phyloP scores from a whole-genome alignment of 2,797 vertebrate genomes.

The Anas acuta region DNA sequence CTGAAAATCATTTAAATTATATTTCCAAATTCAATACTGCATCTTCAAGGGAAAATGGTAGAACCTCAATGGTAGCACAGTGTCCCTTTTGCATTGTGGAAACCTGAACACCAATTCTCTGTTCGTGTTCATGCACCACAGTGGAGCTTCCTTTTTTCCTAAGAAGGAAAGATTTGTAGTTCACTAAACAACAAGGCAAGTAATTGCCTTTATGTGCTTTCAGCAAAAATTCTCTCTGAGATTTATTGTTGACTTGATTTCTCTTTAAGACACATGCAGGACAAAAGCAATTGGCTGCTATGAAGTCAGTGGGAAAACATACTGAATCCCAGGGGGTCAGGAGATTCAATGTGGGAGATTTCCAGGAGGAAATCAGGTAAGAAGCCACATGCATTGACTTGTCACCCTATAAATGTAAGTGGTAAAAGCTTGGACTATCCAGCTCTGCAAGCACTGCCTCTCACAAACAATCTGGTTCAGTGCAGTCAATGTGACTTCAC shows the following conservation, averaged over 20 bases:
- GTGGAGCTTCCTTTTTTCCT: not conserved
- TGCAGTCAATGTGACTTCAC: not conserved
- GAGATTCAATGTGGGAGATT: not conserved
- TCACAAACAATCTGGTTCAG: not conserved
- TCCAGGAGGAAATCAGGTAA: not conserved
- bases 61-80: not conserved
- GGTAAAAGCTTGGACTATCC: not conserved
- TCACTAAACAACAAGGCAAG: not conserved
- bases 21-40: constrained; percentile 9
- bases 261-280: not conserved
- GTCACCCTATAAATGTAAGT: not conserved
- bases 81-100: fast-evolving
- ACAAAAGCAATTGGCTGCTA: not conserved
- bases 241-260: not conserved
- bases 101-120: not conserved
- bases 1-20: constrained; percentile 25
- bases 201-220: not conserved
- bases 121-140: not conserved
- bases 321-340: not conserved
- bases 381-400: not conserved
- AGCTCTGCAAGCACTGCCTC: not conserved
- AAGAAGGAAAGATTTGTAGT: not conserved
- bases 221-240: not conserved
- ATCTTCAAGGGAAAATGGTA: constrained; percentile 17
- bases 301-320: not conserved